Evolutionary conservation across 2,113 vertebrate species (phyloP), one percentile per base, ranked within the genome.

Genomic region (Heterocephalus glaber): DNA sequence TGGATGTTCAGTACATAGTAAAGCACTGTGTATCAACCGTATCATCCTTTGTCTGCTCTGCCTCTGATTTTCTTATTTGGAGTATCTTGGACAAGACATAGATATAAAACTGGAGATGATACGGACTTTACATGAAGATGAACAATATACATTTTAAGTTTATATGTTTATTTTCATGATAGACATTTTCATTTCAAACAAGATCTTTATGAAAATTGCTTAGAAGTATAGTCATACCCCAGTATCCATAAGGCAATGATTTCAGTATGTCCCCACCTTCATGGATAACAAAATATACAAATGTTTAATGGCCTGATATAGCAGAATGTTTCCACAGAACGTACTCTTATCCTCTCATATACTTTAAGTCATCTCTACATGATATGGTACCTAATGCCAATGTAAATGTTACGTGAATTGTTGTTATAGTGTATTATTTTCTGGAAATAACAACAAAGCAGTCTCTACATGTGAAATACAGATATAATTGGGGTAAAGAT

Each of bases 111-210:
- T 47, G 60, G 17, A 84, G 26, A 63, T 14, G 2, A 74, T 5
- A 33, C 0, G 3, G 10, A 33, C 28, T 54, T 54, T 8, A 19
- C 1, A 3, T 33, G n/a, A 24, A 49, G 41, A 24, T 26, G 10
- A 30, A 24, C 35, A 35, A 58, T 13, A 70, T 0, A 26, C 11
- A 41, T 26, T 44, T 76, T 6, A 26, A 61, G 70, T 38, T 60
- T 14, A 17, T 52, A 5, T 72, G 33, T n/a, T 72, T 90, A 35
- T 74, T 38, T 79, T 94, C 33, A 82, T 44, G 26, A 33, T 49
- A 74, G 16, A 33, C 17, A 76, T 28, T 76, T 70, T 83, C 26
- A 70, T 79, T 80, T 86, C 24, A 85, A 60, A 35, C 66, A 28
- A 38, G 35, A 19, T 77, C 5, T 35, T 54, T 61, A 22, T 90